Percentiles rank a stretch among this genome's conserved stretches.
Conservation (phyloP, 2,113 vertebrate genomes). For the Dascyllus trimaculatus region DNA sequence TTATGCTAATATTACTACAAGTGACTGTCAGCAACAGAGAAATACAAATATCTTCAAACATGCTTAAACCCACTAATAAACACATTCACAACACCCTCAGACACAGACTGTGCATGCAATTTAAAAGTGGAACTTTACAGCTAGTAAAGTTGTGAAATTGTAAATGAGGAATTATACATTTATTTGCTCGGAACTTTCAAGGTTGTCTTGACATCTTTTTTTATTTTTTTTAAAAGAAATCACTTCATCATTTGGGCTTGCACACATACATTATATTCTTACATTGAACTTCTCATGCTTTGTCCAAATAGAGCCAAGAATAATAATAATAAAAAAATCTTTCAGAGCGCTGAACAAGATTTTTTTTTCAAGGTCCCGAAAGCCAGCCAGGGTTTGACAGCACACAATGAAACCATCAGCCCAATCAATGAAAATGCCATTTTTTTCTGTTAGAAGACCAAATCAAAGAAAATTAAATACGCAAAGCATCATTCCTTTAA, state of each 20-base stretch:
- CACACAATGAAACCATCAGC: slow-evolving; percentile 34
- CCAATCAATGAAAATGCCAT: slow-evolving; percentile 29
- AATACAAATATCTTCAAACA: slow-evolving; percentile 72
- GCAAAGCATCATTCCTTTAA: slow-evolving; percentile 15
- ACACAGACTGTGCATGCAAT: not conserved
- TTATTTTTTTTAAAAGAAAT: too few species aligned
- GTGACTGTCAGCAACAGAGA: slow-evolving; percentile 76
- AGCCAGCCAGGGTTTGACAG: slow-evolving; percentile 37
- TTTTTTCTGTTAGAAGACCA: slow-evolving; percentile 28
- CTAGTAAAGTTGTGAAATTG: not conserved
- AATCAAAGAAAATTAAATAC: slow-evolving; percentile 36
- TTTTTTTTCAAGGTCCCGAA: slow-evolving; percentile 23
- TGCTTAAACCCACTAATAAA: slow-evolving; percentile 62
- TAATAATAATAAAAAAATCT: too few species aligned
- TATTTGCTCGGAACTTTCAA: not conserved
- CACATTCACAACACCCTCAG: slow-evolving; percentile 36
- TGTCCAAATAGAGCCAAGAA: too few species aligned
- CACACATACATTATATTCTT: not conserved
- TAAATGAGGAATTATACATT: not conserved
- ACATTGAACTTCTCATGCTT: too few species aligned
- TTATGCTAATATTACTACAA: slow-evolving; percentile 84
- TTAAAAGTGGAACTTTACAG: slow-evolving; percentile 20
- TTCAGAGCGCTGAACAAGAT: not conserved
- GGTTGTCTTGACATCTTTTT: too few species aligned
- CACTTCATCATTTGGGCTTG: not conserved